Evolutionary conservation across 2,113 vertebrate genomes (phyloP).

Genomic region (Oreocharis arfaki): DNA sequence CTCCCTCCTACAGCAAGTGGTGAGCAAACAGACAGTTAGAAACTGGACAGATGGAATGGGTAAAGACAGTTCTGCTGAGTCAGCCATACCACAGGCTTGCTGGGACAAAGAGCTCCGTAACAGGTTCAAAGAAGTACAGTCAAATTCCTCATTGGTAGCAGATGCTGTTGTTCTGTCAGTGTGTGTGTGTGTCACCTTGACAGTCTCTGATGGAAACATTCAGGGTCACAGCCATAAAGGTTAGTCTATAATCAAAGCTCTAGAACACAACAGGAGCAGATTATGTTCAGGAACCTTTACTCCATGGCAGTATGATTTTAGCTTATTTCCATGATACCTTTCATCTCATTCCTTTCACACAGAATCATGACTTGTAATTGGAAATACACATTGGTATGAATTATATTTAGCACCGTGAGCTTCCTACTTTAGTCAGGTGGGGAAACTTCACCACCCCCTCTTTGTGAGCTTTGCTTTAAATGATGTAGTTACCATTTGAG

Average conservation of each 20-base stretch:
- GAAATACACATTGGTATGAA: background rate
- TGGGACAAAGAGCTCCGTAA: background rate
- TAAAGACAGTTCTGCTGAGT: background rate
- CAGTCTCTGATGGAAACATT: background rate
- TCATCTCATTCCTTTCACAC: background rate
- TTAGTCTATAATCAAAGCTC: conserved; percentile 3
- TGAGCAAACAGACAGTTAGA: conserved; percentile 59
- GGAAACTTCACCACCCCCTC: background rate
- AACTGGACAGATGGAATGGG: background rate
- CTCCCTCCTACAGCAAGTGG: conserved; percentile 81
- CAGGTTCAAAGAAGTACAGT: background rate
- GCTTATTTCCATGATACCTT: background rate
- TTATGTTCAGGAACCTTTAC: background rate
- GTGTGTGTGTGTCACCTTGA: background rate
- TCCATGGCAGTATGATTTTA: background rate
- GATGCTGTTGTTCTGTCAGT: background rate
- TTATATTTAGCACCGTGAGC: conserved; percentile 1
- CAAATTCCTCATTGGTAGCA: background rate
- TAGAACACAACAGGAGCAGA: conserved; percentile 18
- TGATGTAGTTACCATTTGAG: background rate
- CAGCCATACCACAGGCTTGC: background rate
- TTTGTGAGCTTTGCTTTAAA: background rate
- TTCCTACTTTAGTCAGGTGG: background rate
- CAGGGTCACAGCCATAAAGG: background rate
- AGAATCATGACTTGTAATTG: background rate